Percentiles rank a stretch among this genome's conserved stretches.
Conservation (phyloP, 2,888 invertebrate genomes). For the Perizoma flavofasciatum region DNA sequence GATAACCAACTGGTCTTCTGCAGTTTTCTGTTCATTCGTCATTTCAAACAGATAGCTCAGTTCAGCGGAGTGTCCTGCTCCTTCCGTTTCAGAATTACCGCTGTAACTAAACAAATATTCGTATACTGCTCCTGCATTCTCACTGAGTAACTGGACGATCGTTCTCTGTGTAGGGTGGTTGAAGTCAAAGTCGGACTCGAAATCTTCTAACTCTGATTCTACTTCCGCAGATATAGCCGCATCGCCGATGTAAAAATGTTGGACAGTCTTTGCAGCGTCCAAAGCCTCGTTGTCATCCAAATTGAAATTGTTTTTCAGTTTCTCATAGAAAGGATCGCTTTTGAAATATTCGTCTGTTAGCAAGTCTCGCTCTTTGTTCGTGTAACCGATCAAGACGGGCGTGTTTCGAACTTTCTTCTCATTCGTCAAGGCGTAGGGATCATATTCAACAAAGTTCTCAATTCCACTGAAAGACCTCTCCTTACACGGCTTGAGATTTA, state of each 20-base stretch:
- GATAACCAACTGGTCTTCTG: conserved; percentile 55
- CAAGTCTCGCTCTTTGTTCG: conserved; percentile 55
- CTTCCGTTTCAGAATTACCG: conserved; percentile 47
- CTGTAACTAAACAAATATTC: conserved; percentile 67
- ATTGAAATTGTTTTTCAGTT: conserved; percentile 61
- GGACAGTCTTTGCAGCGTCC: conserved; percentile 54
- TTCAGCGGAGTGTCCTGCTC: conserved; percentile 63
- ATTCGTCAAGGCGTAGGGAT: conserved; percentile 65
- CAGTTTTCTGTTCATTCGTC: conserved; percentile 38
- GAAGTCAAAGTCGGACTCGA: conserved; percentile 67
- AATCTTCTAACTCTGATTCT: conserved; percentile 53
- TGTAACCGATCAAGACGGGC: conserved; percentile 69
- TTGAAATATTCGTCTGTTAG: conserved; percentile 55
- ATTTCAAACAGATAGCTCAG: conserved; percentile 64
- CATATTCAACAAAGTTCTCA: conserved; percentile 64
- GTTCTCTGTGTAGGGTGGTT: conserved; percentile 69
- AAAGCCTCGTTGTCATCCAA: conserved; percentile 55
- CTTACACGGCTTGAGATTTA: conserved; percentile 65
- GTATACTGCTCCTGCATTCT: conserved; percentile 64
- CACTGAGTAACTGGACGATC: conserved; percentile 56
- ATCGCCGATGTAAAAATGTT: conserved; percentile 74
- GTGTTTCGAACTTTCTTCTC: conserved; percentile 62
- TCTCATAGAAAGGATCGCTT: conserved; percentile 62
- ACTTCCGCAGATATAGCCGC: conserved; percentile 52
- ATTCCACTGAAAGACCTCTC: conserved; percentile 72